Evolutionary conservation across 2,888 invertebrate species (phyloP), one percentile per base, ranked within the genome.

Genomic region (Elmis aenea): DNA sequence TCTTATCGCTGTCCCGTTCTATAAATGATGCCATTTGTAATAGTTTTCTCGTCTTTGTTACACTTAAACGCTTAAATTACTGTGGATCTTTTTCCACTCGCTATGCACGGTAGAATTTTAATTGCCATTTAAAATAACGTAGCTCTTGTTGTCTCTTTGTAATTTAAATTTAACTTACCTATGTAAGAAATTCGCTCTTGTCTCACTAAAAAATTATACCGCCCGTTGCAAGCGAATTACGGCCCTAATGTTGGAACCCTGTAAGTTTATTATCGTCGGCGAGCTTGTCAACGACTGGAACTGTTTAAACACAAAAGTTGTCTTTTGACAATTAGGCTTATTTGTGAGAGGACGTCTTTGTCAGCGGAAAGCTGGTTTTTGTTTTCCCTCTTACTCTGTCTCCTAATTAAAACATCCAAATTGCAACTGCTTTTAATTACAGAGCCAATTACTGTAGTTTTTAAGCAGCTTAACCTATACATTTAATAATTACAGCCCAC

Each of bases 81-180:
- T 27, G 21, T 22, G 27, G 26, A 31, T 28, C 31, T 28, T 33
- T 28, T 46, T 40, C 26, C 25, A 25, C 28, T 44, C 44, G 54
- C 52, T 53, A 54, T 54, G 56, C 57, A 48, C 54, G 45, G 55
- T 51, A 57, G 57, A 55, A 57, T 59, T 57, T 59, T 59, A 59
- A 59, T 59, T 59, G 56, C 56, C 57, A 56, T 59, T 59, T 57
- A 58, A 58, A 59, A 54, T 56, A 55, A 54, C 52, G 49, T 49
- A 45, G 46, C 44, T 41, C 35, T 47, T 47, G 50, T 54, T 38
- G 50, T 53, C 48, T 54, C 52, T 57, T 55, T 57, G 55, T 55
- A 55, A 55, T 57, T 57, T 57, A 57, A 57, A 55, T 57, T 58
- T 57, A 58, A 58, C 46, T 48, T 45, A 42, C 40, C 46, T 45